Evolutionary conservation across 2,113 vertebrate genomes (phyloP).

Genomic region (Mastomys coucha): DNA sequence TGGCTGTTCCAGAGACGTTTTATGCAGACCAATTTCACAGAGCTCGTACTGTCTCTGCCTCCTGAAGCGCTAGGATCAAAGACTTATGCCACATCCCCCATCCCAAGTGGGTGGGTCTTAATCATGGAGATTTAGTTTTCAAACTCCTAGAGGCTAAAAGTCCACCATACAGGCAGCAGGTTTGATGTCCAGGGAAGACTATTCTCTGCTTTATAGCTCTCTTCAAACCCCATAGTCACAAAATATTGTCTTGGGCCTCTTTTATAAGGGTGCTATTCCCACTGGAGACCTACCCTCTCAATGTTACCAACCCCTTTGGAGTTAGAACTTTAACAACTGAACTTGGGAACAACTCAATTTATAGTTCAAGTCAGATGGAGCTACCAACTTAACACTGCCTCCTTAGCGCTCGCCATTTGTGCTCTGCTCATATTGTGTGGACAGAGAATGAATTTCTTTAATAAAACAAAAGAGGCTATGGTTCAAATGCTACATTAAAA

Average conservation of each 20-base stretch:
- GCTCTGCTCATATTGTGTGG: background rate
- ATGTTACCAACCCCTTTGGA: background rate
- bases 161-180: background rate
- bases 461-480: background rate
- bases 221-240: background rate
- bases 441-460: slow-evolving; percentile 9
- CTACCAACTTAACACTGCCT: background rate
- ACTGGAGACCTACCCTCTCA: background rate
- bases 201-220: background rate
- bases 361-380: background rate
- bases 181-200: background rate
- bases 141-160: background rate
- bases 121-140: background rate
- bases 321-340: background rate
- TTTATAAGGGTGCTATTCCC: background rate
- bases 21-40: background rate
- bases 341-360: background rate
- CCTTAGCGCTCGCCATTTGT: background rate
- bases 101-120: background rate
- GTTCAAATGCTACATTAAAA: slow-evolving; percentile 35
- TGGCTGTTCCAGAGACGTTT: background rate
- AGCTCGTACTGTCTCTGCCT: background rate
- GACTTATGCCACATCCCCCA: background rate
- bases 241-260: background rate
- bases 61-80: background rate